These are phyloP conservation scores for Junonia oenone DNA, from an alignment of 2,888 invertebrate species.

Conservation along the genomic window DNA sequence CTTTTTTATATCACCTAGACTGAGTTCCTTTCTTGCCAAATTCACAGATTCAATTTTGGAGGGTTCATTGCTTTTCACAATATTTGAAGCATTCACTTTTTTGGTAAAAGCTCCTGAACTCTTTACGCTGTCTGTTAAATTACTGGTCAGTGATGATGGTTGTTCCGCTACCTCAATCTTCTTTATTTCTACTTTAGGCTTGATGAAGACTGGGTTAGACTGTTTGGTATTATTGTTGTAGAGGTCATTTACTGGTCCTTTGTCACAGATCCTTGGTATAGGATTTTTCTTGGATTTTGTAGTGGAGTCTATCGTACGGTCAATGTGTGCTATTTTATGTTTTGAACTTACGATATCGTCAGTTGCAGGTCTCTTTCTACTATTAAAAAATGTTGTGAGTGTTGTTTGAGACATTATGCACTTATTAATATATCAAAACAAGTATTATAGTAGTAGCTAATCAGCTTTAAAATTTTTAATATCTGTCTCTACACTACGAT, in stretches of 20 bases:
- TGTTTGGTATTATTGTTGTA: constrained; percentile 20
- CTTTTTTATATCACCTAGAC: constrained; percentile 84
- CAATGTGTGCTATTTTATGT: constrained; percentile 68
- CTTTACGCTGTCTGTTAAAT: constrained; percentile 19
- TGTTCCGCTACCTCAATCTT: constrained; percentile 4
- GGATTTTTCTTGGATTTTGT: constrained; percentile 15
- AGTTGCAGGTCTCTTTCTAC: constrained; percentile 85
- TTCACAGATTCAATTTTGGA: constrained; percentile 60
- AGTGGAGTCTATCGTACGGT: constrained; percentile 41
- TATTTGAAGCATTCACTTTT: constrained; percentile 53
- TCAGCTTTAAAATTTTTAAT: background rate
- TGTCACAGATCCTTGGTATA: constrained; percentile 29
- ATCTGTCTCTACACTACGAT: background rate
- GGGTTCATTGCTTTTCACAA: constrained; percentile 35
- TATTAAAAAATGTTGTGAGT: constrained; percentile 86
- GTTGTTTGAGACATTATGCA: constrained; percentile 86
- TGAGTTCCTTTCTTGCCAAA: constrained; percentile 80
- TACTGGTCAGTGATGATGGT: constrained; percentile 7
- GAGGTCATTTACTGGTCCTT: background rate
- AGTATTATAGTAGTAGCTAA: background rate
- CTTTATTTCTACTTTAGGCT: constrained; percentile 15
- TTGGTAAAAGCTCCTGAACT: constrained; percentile 46
- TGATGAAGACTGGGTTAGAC: constrained; percentile 6
- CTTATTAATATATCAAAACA: background rate
- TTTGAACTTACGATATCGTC: constrained; percentile 81